These are phyloP conservation scores for Lithobates sylvaticus DNA, from an alignment of 2,797 vertebrate species.

Conservation along the genomic window DNA sequence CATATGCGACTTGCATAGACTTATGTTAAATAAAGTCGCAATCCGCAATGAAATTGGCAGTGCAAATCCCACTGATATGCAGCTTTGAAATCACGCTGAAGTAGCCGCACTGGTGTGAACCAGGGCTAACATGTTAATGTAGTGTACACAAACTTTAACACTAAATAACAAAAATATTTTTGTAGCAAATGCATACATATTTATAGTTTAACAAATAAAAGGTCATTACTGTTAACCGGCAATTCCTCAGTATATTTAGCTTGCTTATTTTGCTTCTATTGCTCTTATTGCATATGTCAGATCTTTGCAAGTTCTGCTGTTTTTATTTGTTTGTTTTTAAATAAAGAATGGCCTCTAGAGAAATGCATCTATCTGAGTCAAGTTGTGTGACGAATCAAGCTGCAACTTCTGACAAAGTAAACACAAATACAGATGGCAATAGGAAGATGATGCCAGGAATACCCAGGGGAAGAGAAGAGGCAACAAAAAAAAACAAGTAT, in stretches of 20 bases:
- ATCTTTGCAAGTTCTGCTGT: background rate
- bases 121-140: no score
- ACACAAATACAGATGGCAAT: slow-evolving; percentile 3
- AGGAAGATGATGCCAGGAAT: background rate
- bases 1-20: no score
- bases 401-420: background rate
- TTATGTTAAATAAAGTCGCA: no score
- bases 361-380: background rate
- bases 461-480: background rate
- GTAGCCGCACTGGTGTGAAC: no score
- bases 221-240: background rate
- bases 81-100: no score
- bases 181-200: no score
- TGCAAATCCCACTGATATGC: no score
- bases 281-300: background rate
- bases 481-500: background rate
- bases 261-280: background rate
- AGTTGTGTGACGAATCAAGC: background rate
- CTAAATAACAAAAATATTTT: no score
- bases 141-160: no score
- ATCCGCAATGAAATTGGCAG: no score
- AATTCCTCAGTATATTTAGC: background rate
- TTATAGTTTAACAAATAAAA: background rate
- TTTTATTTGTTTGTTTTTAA: background rate
- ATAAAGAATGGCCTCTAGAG: background rate